Evolutionary conservation across 2,888 invertebrate species (phyloP).

Genomic region (Dascillus cervinus): DNA sequence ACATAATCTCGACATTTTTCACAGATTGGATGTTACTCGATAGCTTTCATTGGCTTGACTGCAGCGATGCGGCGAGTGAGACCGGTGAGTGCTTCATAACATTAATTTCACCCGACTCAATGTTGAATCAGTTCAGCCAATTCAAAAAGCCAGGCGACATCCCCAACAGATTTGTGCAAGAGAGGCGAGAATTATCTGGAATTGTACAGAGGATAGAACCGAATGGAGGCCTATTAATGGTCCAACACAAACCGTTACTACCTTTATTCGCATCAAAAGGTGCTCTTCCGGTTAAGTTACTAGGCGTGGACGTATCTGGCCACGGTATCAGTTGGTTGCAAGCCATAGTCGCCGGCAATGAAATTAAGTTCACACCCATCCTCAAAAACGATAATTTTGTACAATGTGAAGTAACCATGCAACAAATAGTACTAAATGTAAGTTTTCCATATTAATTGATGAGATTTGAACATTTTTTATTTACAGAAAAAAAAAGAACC

Average conservation of each 20-base stretch:
- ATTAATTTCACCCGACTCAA: conserved; percentile 4
- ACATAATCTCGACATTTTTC: conserved; percentile 16
- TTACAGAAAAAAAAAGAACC: conserved; percentile 35
- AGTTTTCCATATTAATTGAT: conserved; percentile 9
- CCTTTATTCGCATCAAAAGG: conserved; percentile 26
- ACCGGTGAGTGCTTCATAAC: conserved; percentile 45
- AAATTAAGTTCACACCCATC: conserved; percentile 41
- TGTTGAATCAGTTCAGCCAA: conserved; percentile 36
- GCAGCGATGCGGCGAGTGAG: conserved; percentile 46
- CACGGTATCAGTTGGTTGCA: conserved; percentile 46
- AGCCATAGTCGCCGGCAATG: conserved; percentile 36
- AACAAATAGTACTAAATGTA: conserved; percentile 30
- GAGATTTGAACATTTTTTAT: conserved; percentile 10
- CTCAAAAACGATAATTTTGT: conserved; percentile 39
- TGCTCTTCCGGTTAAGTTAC: conserved; percentile 46
- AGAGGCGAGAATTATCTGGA: conserved; percentile 36
- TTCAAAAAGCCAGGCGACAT: conserved; percentile 39
- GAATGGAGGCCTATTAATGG: conserved; percentile 36
- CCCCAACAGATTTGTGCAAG: conserved; percentile 37
- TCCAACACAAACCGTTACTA: conserved; percentile 40
- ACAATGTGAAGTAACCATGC: conserved; percentile 41
- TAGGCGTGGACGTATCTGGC: conserved; percentile 43
- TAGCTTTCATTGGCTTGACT: conserved; percentile 44
- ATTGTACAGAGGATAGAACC: conserved; percentile 40
- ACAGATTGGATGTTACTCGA: conserved; percentile 47